A percentile compares a stretch with the other conserved stretches of the same genome.
phyloP scores from a whole-genome alignment of 2,888 invertebrate genomes.

The Eristalinus sepulchralis region DNA sequence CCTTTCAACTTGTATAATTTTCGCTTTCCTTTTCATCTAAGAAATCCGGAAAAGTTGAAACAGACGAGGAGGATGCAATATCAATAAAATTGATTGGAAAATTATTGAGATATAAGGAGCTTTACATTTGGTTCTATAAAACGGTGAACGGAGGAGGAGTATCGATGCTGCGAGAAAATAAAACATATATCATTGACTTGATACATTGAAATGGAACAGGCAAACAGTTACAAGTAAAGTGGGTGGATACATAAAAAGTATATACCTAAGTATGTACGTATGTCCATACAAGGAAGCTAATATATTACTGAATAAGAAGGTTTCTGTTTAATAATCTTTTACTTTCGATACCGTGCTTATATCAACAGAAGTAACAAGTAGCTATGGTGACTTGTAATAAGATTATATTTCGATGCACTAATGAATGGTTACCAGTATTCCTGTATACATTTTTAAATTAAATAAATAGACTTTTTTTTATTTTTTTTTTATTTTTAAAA shows the following conservation, averaged over 20 bases:
- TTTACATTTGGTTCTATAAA: conserved; percentile 45
- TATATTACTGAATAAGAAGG: conserved; percentile 31
- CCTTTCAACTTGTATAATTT: conserved; percentile 43
- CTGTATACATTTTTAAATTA: conserved; percentile 8
- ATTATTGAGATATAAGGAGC: conserved; percentile 59
- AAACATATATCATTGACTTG: conserved; percentile 46
- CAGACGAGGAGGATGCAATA: conserved; percentile 48
- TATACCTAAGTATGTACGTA: neutral
- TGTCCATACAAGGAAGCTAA: conserved; percentile 21
- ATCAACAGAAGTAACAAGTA: conserved; percentile 29
- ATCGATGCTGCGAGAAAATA: conserved; percentile 26
- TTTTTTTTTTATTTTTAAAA: too few relatives aligned
- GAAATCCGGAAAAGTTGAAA: conserved; percentile 42
- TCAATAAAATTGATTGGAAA: conserved; percentile 63
- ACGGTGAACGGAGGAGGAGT: conserved; percentile 22
- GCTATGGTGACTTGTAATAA: conserved; percentile 35
- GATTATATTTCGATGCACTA: conserved; percentile 25
- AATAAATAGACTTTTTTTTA: too few relatives aligned
- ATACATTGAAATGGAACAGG: conserved; percentile 47
- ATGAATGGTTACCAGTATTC: neutral
- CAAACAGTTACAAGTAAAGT: conserved; percentile 4
- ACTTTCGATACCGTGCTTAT: conserved; percentile 47
- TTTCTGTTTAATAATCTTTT: conserved; percentile 50
- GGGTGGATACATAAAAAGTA: conserved; percentile 2
- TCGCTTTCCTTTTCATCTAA: conserved; percentile 6